Percentiles rank a stretch among this genome's conserved stretches.
phyloP scores from a whole-genome alignment of 2,888 invertebrate genomes.

The Rhodophaea formosa region DNA sequence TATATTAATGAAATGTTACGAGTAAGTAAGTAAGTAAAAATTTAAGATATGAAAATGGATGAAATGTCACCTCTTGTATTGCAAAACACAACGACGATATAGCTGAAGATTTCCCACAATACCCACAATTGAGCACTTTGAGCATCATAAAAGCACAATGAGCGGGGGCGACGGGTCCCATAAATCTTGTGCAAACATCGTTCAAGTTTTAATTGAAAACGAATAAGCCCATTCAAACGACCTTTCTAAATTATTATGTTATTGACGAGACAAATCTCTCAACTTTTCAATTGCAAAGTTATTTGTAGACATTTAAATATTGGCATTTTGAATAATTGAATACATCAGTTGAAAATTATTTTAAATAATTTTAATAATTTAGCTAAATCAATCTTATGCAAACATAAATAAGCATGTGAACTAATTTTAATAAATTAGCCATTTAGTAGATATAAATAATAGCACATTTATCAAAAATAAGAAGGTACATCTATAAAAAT shows the following conservation, averaged over 20 bases:
- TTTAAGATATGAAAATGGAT: not conserved
- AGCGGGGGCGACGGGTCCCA: not conserved
- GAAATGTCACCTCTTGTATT: constrained; percentile 14
- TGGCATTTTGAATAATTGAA: not conserved
- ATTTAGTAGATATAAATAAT: not conserved
- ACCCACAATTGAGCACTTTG: constrained; percentile 5
- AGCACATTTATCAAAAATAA: not conserved
- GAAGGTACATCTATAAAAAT: not conserved
- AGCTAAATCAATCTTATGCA: not conserved
- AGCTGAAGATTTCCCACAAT: constrained; percentile 4
- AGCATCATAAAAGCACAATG: constrained; percentile 10
- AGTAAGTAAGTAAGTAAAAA: not conserved
- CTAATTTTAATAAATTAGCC: not conserved
- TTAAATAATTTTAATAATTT: not conserved
- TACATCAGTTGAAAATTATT: constrained; percentile 16
- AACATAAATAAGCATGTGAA: not conserved
- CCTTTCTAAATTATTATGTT: not conserved
- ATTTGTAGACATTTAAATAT: not conserved
- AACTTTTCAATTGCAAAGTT: not conserved
- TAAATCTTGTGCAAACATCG: constrained; percentile 4
- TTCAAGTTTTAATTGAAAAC: constrained; percentile 15
- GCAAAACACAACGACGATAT: constrained; percentile 11
- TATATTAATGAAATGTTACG: too few species aligned
- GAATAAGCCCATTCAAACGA: constrained; percentile 10
- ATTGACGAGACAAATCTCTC: not conserved